Percentiles rank a stretch among this genome's conserved stretches.
phyloP scores from a whole-genome alignment of 2,113 vertebrate genomes.

The Zosterops japonicus region DNA sequence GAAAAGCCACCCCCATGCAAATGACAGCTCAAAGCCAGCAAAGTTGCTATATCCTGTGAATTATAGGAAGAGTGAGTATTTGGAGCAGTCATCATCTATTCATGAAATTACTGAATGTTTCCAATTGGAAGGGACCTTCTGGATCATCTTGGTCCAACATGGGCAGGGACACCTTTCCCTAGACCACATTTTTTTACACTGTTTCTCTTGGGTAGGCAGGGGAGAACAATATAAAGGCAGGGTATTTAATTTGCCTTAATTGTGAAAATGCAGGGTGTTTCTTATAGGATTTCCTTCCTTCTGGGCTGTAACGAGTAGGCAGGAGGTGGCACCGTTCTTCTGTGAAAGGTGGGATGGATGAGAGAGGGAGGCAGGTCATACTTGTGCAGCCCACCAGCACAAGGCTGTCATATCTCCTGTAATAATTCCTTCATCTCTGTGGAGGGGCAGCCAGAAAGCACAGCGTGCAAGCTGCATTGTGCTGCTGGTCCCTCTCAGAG shows the following conservation, averaged over 20 bases:
- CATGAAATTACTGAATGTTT: neutral
- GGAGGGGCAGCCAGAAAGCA: neutral
- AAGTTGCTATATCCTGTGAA: neutral
- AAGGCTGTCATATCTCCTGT: neutral
- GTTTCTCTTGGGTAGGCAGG: neutral
- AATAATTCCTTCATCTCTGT: neutral
- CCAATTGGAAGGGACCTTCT: neutral
- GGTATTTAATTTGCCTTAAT: neutral
- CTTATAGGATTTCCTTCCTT: neutral
- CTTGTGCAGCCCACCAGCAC: neutral
- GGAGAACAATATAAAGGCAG: neutral
- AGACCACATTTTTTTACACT: neutral
- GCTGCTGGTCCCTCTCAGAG: neutral
- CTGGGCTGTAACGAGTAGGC: neutral
- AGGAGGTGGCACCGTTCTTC: neutral
- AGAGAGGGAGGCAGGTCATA: neutral
- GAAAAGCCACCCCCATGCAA: neutral
- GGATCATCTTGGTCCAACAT: neutral
- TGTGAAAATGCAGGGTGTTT: neutral
- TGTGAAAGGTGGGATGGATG: accelerated
- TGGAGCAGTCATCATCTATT: neutral
- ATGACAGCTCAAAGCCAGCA: neutral
- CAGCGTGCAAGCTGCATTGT: neutral
- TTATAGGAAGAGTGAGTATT: neutral
- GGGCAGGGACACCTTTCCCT: neutral